These are phyloP conservation scores for Orycteropus afer DNA, from an alignment of 2,113 vertebrate genomes.

Conservation along the genomic window DNA sequence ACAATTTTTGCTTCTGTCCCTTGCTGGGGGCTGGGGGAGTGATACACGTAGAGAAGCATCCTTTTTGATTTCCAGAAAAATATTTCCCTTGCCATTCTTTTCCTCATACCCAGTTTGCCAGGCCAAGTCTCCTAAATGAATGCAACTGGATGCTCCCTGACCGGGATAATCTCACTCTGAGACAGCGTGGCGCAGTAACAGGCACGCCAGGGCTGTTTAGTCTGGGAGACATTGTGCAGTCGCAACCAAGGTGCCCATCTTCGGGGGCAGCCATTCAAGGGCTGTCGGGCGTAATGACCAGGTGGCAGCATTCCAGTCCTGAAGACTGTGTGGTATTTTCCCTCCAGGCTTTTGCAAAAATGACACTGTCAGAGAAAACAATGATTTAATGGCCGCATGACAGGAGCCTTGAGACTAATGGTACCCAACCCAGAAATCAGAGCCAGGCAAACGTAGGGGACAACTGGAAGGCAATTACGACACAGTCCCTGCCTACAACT, in stretches of 20 bases:
- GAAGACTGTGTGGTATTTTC: slow-evolving; percentile 13
- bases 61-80: slow-evolving; percentile 17
- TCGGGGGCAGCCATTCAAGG: neutral
- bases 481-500: slow-evolving; percentile 71
- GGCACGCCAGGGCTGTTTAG: neutral
- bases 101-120: slow-evolving; percentile 20
- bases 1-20: slow-evolving; percentile 30
- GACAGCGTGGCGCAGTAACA: neutral
- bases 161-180: neutral
- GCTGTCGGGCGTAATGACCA: slow-evolving; percentile 21
- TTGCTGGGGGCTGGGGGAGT: neutral
- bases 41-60: neutral
- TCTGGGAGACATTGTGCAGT: neutral
- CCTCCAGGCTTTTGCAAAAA: slow-evolving; percentile 73
- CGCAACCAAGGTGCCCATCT: neutral
- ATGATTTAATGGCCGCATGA: slow-evolving; percentile 73
- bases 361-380: slow-evolving; percentile 60
- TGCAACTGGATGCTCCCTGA: neutral
- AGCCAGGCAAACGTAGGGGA: slow-evolving; percentile 66
- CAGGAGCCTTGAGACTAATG: slow-evolving; percentile 76
- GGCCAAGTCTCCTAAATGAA: slow-evolving; percentile 14
- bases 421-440: slow-evolving; percentile 75
- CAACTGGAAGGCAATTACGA: slow-evolving; percentile 73
- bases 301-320: neutral
- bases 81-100: neutral